phyloP scores from a whole-genome alignment of 2,797 vertebrate genomes.

The Micrastur ruficollis region DNA sequence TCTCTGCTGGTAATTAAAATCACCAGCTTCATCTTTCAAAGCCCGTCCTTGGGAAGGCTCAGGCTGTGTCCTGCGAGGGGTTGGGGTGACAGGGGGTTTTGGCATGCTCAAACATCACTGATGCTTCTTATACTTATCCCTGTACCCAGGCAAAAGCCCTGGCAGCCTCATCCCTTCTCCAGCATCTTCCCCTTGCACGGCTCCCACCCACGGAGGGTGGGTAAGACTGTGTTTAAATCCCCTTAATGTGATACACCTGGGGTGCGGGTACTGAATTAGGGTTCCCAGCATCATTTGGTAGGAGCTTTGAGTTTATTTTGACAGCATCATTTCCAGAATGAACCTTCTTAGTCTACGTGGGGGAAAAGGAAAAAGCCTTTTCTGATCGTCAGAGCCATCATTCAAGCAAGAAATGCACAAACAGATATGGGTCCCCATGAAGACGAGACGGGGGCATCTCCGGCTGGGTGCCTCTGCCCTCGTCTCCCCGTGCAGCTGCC shows the following conservation, averaged over 20 bases:
- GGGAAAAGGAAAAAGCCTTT: background rate
- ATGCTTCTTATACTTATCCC: background rate
- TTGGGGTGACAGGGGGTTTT: background rate
- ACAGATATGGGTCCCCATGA: background rate
- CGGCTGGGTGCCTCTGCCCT: background rate
- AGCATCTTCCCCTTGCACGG: rapidly evolving
- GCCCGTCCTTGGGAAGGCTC: background rate
- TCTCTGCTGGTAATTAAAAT: background rate
- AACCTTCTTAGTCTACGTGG: background rate
- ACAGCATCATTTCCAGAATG: background rate
- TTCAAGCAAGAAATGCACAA: background rate
- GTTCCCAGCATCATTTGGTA: rapidly evolving
- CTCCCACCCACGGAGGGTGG: background rate
- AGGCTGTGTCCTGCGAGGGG: background rate
- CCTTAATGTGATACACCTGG: background rate
- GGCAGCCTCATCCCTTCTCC: background rate
- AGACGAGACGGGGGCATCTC: background rate
- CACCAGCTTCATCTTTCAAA: background rate
- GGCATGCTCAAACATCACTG: background rate
- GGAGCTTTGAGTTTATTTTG: background rate
- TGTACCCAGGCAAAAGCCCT: background rate
- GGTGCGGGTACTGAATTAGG: background rate
- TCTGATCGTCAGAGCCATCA: background rate
- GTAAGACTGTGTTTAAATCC: background rate
- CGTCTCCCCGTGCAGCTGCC: background rate